These are phyloP conservation scores for Megaceryle torquata DNA, from an alignment of 2,113 vertebrate genomes.

Conservation along the genomic window DNA sequence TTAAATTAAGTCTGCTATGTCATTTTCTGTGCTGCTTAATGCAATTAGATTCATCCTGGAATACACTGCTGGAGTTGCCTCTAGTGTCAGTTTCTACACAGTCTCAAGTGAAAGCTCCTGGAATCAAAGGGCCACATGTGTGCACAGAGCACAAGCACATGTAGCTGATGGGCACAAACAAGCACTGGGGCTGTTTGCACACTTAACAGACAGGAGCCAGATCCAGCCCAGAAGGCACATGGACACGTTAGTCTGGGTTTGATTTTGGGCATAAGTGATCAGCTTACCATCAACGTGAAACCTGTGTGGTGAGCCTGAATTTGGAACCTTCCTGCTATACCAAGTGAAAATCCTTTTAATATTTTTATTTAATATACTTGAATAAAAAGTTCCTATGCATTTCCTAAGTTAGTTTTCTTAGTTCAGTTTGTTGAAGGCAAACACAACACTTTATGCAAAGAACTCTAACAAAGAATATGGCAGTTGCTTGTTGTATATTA, in stretches of 20 bases:
- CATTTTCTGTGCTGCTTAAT: background rate
- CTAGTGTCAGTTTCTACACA: background rate
- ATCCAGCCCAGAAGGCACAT: background rate
- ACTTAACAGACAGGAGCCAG: background rate
- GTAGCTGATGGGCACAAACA: background rate
- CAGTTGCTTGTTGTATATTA: background rate
- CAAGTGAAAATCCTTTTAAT: background rate
- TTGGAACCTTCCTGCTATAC: background rate
- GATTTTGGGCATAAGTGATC: background rate
- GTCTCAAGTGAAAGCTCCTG: background rate
- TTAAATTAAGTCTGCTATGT: background rate
- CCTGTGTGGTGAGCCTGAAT: background rate
- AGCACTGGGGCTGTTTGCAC: background rate
- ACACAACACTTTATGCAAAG: background rate
- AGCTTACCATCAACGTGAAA: background rate
- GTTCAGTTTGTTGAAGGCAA: background rate
- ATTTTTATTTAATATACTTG: background rate
- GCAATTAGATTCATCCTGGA: background rate
- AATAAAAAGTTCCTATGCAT: background rate
- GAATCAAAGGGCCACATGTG: background rate
- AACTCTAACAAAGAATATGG: background rate
- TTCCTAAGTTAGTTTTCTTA: background rate
- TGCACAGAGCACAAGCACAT: fast-evolving
- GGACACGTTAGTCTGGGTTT: background rate
- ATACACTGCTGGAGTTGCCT: background rate